Evolutionary conservation across 2,113 vertebrate species (phyloP).

Genomic region (Ancistrus triradiatus): DNA sequence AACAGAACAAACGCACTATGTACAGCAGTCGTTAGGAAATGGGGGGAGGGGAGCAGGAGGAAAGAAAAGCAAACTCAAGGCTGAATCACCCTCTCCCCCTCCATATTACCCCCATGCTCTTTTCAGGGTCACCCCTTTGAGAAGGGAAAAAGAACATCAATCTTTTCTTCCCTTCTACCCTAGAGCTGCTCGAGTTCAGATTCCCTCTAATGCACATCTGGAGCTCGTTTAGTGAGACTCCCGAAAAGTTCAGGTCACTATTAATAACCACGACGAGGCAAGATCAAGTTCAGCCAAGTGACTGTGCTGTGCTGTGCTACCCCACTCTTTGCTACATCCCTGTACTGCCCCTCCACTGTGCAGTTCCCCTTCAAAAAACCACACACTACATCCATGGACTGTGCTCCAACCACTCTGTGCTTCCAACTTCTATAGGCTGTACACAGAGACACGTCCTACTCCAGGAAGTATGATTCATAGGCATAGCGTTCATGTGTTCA

Average conservation of each 20-base stretch:
- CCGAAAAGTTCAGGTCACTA: constrained; percentile 73
- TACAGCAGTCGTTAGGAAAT: not conserved
- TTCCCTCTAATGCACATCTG: constrained; percentile 71
- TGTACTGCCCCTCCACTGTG: too few relatives aligned
- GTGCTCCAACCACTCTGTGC: too few relatives aligned
- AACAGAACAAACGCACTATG: not conserved
- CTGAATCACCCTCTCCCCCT: not conserved
- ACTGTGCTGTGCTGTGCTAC: constrained; percentile 60
- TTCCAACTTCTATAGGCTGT: too few relatives aligned
- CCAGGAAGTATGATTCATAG: too few relatives aligned
- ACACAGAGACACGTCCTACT: too few relatives aligned
- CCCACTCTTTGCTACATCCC: too few relatives aligned
- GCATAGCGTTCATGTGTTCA: too few relatives aligned
- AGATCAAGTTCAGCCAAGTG: constrained; percentile 72
- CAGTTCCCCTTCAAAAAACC: too few relatives aligned
- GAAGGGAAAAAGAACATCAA: constrained; percentile 45
- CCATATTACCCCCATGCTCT: not conserved
- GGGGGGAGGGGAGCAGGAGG: not conserved
- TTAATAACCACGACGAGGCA: constrained; percentile 71
- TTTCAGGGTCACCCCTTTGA: constrained; percentile 28
- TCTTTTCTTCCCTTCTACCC: constrained; percentile 55
- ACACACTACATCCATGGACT: too few relatives aligned
- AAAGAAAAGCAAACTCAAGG: constrained; percentile 10
- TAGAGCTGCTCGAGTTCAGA: constrained; percentile 52
- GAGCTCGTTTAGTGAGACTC: constrained; percentile 72